Base-by-base conservation (phyloP, 2,113 vertebrate genomes). In the Brachionichthys hirsutus region DNA sequence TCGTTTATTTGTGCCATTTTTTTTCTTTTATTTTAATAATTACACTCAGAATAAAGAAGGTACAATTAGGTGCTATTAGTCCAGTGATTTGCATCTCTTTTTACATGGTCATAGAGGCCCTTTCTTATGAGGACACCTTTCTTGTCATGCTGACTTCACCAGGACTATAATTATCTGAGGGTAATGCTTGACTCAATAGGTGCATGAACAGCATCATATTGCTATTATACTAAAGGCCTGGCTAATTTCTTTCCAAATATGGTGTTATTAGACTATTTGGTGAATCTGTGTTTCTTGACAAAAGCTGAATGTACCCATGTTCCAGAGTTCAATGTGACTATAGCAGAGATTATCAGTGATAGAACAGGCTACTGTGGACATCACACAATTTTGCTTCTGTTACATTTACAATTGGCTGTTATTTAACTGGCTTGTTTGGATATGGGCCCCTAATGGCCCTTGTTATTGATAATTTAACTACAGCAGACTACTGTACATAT, bases 341-440 rank as follows among this genome's bases (percentile, higher is more conserved):
- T 16, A 10, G 15, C n/a, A 16, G 16, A 55, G 35, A 34, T 13
- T n/a, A 10, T 22, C 4, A 12, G 22, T 62, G 0, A 62, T 62
- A 62, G 56, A 45, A 49, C 12, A 62, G 48, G 9, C 34, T 4
- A 13, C 34, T 41, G 34, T 66, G 52, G 52, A 42, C 47, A 54
- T 55, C 20, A 22, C 15, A 11, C 16, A 20, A 55, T 61, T 45
- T 0, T 62, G 66, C 49, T 57, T 64, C 30, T 65, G 13, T 18
- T 50, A 22, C 13, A 16, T 54, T 61, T 56, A 16, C 2, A 16
- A 68, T 55, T 77, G 56, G 60, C 12, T 75, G 16, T 62, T 10
- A 35, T 50, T 19, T 43, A 42, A 12, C 59, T 66, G 56, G 42
- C 12, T 34, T 53, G 9, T 50, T n/a, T 12, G 42, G 11, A 19